Evolutionary conservation across 2,797 vertebrate species (phyloP), one percentile per base, ranked within the genome.

Genomic region (Sebastes cheni): DNA sequence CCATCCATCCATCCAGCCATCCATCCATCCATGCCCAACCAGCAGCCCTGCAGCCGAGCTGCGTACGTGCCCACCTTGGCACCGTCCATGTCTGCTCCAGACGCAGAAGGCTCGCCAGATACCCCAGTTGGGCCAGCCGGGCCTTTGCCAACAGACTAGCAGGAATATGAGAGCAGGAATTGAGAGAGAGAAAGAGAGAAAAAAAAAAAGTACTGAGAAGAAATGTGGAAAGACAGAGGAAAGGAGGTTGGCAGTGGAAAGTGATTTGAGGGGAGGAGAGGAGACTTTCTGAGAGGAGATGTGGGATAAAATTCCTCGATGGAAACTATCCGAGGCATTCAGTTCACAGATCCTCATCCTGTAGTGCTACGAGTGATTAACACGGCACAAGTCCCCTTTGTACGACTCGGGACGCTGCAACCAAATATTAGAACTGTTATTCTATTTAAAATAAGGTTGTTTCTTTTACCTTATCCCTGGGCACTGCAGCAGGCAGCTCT

Each of bases 391-490:
- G 61, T 34, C 20, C 22, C 59, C 54, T 80, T 75, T 82, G 55
- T 71, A 32, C 8, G 34, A 39, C 42, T 30, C 8, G 4, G 18
- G 52, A 67, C 6, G 25, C 50, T 34, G 62, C 42, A 42, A 75
- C 52, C 34, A 70, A 62, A 66, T 58, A 73, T 74, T 22, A 76
- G 18, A 79, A 0, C 67, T 22, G 46, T 32, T 42, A 22, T 13
- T 58, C n/a, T n/a, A 5, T 68, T 65, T 69, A n/a, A 2, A 67
- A 66, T 58, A 36, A 3, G 8, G n/a, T 27, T 39, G 4, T 61
- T 67, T 66, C 11, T 42, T 76, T 92, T 95, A 99, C 98, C 96
- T 99, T 99, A 80, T 99, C 98, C 83, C 98, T 95, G 81, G 97
- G 89, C 67, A 97, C 95, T 8, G 96, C 80, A 27, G 97, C 75